phyloP scores from a whole-genome alignment of 2,888 invertebrate species.

The Papilio gigon region DNA sequence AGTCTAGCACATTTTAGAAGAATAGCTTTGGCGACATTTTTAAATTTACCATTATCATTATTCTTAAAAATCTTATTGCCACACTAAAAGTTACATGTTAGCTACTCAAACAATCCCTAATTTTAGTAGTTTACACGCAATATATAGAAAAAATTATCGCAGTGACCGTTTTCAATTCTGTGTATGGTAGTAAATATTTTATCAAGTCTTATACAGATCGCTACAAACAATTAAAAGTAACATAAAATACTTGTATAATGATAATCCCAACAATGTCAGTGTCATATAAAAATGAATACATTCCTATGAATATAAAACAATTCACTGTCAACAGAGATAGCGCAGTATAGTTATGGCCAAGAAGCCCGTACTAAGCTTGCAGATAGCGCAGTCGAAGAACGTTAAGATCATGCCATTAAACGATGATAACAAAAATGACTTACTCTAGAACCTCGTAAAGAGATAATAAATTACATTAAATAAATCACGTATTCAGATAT shows the following conservation, averaged over 20 bases:
- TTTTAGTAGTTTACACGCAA: too few species aligned
- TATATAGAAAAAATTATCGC: too few species aligned
- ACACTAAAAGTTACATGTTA: too few species aligned
- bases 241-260: not conserved
- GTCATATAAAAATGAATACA: constrained; percentile 31
- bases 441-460: constrained; percentile 5
- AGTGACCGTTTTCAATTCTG: too few species aligned
- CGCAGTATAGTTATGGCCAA: constrained; percentile 47
- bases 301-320: constrained; percentile 48
- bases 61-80: too few species aligned
- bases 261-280: constrained; percentile 22
- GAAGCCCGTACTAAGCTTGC: constrained; percentile 52
- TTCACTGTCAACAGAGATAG: constrained; percentile 58
- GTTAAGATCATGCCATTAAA: constrained; percentile 43
- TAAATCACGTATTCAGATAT: not conserved
- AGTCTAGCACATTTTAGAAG: too few species aligned
- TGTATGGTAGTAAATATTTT: too few species aligned
- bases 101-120: too few species aligned
- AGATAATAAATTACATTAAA: not conserved
- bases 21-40: too few species aligned
- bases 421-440: constrained; percentile 22
- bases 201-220: not conserved
- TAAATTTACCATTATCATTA: too few species aligned
- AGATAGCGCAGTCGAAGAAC: constrained; percentile 56
- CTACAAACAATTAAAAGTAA: not conserved